Evolutionary conservation across 1,140 invertebrate genomes (phyloP).

Genomic region (Galendromus occidentalis): DNA sequence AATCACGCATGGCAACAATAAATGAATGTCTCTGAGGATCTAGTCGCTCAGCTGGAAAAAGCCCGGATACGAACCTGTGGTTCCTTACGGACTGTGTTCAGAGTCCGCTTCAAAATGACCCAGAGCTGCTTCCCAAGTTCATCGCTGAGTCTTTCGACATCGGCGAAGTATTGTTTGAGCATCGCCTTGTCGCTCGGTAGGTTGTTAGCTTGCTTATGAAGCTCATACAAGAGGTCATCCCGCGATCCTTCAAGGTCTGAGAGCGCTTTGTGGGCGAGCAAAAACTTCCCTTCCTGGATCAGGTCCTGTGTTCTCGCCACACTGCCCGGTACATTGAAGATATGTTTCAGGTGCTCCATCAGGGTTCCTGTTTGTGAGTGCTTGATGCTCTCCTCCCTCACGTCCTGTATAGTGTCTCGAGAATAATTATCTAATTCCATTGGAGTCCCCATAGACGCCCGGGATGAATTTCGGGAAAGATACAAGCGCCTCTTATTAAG

Average conservation of each 20-base stretch:
- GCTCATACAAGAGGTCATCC: constrained; percentile 80
- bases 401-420: constrained; percentile 50
- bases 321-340: constrained; percentile 90
- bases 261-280: constrained; percentile 74
- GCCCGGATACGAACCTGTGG: constrained; percentile 31
- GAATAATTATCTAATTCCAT: not conserved
- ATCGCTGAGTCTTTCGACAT: constrained; percentile 73
- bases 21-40: too few relatives aligned
- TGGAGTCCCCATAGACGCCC: not conserved
- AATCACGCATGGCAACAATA: too few relatives aligned
- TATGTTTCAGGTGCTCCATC: constrained; percentile 92
- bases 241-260: constrained; percentile 87
- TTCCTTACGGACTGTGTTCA: constrained; percentile 83
- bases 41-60: not conserved
- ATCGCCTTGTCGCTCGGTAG: constrained; percentile 60
- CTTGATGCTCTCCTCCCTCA: constrained; percentile 73
- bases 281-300: constrained; percentile 80
- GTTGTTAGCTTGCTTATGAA: constrained; percentile 79
- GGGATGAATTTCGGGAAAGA: not conserved
- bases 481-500: not conserved
- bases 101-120: constrained; percentile 63
- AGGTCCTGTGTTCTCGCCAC: constrained; percentile 79
- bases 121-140: constrained; percentile 68
- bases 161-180: constrained; percentile 82
- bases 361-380: constrained; percentile 86